Conservation (phyloP, 2,888 invertebrate genomes). For the Drosophila quinaria region DNA sequence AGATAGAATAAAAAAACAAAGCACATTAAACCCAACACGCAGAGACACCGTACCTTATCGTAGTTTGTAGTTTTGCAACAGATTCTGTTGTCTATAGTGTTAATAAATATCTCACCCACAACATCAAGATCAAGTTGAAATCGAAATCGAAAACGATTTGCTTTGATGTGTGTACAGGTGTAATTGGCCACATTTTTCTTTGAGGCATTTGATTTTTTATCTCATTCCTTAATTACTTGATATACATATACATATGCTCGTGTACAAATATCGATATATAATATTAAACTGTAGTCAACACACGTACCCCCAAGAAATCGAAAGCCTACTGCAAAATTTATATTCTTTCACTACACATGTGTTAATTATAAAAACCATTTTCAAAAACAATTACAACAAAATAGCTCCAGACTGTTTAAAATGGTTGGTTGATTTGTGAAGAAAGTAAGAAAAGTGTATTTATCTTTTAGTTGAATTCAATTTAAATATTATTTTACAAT, state of each 20-base stretch:
- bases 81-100: slow-evolving; percentile 23
- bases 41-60: slow-evolving; percentile 26
- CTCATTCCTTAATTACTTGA: slow-evolving; percentile 10
- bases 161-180: slow-evolving; percentile 53
- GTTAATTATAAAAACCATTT: slow-evolving; percentile 16
- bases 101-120: slow-evolving; percentile 10
- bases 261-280: slow-evolving; percentile 26
- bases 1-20: slow-evolving; percentile 1
- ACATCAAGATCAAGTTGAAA: slow-evolving; percentile 18
- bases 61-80: slow-evolving; percentile 44
- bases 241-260: slow-evolving; percentile 21
- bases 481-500: slow-evolving; percentile 32
- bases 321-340: slow-evolving; percentile 77
- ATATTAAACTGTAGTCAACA: slow-evolving; percentile 13
- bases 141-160: slow-evolving; percentile 29
- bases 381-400: slow-evolving; percentile 14
- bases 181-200: slow-evolving; percentile 46
- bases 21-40: slow-evolving; percentile 8
- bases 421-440: slow-evolving; percentile 61
- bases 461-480: slow-evolving; percentile 31
- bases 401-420: slow-evolving; percentile 54
- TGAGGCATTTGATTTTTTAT: slow-evolving; percentile 21
- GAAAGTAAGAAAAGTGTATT: slow-evolving; percentile 45
- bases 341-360: slow-evolving; percentile 14
- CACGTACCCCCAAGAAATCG: slow-evolving; percentile 86